These are phyloP conservation scores for Argyrosomus japonicus DNA, from an alignment of 2,113 vertebrate species.

Conservation along the genomic window DNA sequence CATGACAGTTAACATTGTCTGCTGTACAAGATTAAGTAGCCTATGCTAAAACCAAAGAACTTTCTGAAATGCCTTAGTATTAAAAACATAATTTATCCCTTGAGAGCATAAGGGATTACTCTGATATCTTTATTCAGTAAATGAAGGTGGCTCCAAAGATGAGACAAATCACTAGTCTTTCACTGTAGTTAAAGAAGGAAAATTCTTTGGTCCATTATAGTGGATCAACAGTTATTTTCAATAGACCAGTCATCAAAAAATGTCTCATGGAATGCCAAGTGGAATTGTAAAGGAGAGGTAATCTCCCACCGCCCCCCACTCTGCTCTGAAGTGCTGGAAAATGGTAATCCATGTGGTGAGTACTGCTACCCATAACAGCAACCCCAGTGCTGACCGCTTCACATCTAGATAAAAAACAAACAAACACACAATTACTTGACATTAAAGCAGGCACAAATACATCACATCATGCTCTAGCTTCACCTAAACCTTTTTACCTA, in stretches of 20 bases:
- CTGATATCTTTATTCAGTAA: not conserved
- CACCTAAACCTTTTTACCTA: not conserved
- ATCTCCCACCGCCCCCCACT: conserved; percentile 91
- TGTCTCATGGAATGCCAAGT: conserved; percentile 82
- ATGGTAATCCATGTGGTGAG: conserved; percentile 92
- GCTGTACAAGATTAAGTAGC: conserved; percentile 21
- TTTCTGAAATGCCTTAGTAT: conserved; percentile 25
- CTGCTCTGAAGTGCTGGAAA: conserved; percentile 89
- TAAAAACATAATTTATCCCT: conserved; percentile 6
- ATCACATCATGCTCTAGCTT: not conserved
- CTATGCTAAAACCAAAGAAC: conserved; percentile 17
- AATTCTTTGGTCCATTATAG: conserved; percentile 41
- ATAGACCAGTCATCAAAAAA: conserved; percentile 2
- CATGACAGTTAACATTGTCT: conserved; percentile 17
- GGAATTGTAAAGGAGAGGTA: conserved; percentile 94
- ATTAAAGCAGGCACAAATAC: not conserved
- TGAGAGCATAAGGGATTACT: conserved; percentile 12
- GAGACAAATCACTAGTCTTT: conserved; percentile 9
- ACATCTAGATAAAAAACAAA: conserved; percentile 85
- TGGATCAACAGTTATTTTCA: conserved; percentile 44
- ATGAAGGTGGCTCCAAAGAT: conserved; percentile 18
- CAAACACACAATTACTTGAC: not conserved
- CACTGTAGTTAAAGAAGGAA: conserved; percentile 23
- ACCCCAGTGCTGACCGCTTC: conserved; percentile 89
- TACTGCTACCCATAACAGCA: conserved; percentile 89